Evolutionary conservation across 2,113 vertebrate genomes (phyloP), one percentile per base, ranked within the genome.

Genomic region (Antennarius striatus): DNA sequence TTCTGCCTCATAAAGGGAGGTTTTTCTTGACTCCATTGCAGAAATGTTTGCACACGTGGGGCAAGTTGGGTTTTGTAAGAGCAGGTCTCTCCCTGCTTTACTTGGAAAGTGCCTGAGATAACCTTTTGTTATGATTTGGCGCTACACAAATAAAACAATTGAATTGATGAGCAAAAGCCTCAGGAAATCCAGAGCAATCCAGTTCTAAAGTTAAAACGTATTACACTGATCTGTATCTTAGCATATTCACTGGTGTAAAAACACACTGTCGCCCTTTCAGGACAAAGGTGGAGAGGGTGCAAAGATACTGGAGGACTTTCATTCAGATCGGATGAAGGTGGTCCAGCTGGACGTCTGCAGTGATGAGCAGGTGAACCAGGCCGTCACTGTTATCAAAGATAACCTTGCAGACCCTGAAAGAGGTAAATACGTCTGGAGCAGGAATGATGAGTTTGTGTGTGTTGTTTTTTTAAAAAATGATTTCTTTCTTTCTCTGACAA

Each of bases 281-380:
- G 91, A 93, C 1, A n/a, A 91, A 77, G 86, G 84, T 32, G 95
- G 91, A 47, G 88, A 91, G 0, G 93, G 94, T 4, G 92, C 93
- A 17, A 87, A 75, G 64, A 84, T 90, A 28, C 91, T 95, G 78
- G 89, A 91, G 71, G 75, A 79, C 4, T 81, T 95, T 67, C 84
- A 91, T 22, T 95, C 93, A 1, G 93, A 94, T 51, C 90, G 90
- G 55, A 91, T 96, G 93, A 90, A 91, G 47, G 94, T 96, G 1
- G 56, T 97, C 2, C 95, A 96, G 90, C 85, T 97, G 89, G 93
- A 97, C 17, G 94, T 96, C 8, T 93, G 93, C 92, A 94, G 90
- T n/a, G 93, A 96, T 0, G 88, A 92, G 65, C 92, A 96, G 77
- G 94, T 96, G 74, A 77, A 80, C 71, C 71, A 75, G 52, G 95